Base-by-base conservation (phyloP, 37 sponge, comb jelly and placozoan genomes). In the Mnemiopsis leidyi region DNA sequence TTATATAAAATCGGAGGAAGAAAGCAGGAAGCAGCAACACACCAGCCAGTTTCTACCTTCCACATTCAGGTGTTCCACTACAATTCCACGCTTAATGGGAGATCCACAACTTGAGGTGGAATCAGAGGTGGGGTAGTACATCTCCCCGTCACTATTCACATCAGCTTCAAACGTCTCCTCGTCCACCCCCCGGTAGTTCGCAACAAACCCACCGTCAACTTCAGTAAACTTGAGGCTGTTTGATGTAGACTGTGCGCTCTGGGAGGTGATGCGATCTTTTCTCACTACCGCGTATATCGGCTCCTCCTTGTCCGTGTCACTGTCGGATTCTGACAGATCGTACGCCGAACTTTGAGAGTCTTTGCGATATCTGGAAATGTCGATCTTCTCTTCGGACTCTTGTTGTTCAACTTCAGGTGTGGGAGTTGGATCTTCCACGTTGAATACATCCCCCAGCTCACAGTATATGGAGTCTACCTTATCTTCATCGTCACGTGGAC, bases 311-410 rank as follows among this genome's bases (percentile, higher is more conserved):
- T 77, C 35, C 9, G 1, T 26, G 79, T 33, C 1, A 77, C 79
- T 34, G 79, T 31, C 35, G 7, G 79, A 7, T 77, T 77, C 34
- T 34, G 32, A 71, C 9, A 71, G 5, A 25, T 71, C 73, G 36
- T 34, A 26, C 36, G 73, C 73, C n/a, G 73, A 25, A 69, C 73
- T 69, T 69, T 31, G 79, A 77, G 36, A 31, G 34, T 77, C 36
- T 32, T 34, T 77, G 26, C 35, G 79, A 77, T 34, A 48, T 48
- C 13, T 48, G 5, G 61, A 48, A 48, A 48, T 48, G 61, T 48
- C 61, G 5, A 48, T 48, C 13, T 48, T 48, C 13, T 48, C 61
- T 13, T 48, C 61, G 5, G 13, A 18, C 13, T 48, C 61, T 13
- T 48, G 9, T 13, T 5, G 13, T 18, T 48, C 61, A 18, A 13